These are phyloP conservation scores for Lepilemur septentrionalis DNA, from an alignment of 2,797 vertebrate species.

Conservation along the genomic window DNA sequence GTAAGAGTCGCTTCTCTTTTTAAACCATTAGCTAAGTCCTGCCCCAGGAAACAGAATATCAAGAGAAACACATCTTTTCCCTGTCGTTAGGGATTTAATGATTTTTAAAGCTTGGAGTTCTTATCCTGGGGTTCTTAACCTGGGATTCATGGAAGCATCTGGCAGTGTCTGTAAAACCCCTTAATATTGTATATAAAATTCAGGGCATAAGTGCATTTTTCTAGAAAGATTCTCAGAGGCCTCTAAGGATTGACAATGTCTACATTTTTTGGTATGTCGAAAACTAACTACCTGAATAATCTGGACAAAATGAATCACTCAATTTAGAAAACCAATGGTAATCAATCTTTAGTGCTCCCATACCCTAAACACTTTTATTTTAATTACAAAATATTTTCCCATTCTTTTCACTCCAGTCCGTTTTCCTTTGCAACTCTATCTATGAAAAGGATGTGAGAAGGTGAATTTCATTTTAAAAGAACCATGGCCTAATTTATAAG, in stretches of 20 bases:
- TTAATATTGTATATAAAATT: background rate
- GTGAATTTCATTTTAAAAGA: slow-evolving; percentile 3
- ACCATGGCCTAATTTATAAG: background rate
- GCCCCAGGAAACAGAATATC: background rate
- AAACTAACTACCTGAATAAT: background rate
- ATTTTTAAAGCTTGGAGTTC: background rate
- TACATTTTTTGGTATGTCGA: background rate
- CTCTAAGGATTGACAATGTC: background rate
- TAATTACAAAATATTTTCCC: background rate
- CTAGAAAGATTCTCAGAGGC: background rate
- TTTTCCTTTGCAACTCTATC: background rate
- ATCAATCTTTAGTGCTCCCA: background rate
- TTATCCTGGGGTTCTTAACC: slow-evolving; percentile 6
- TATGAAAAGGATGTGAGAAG: background rate
- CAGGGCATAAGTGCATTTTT: background rate
- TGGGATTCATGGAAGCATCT: background rate
- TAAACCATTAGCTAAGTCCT: background rate
- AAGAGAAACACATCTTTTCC: background rate
- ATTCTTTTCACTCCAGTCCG: background rate
- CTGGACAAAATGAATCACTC: background rate
- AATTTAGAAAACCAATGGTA: background rate
- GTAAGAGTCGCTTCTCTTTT: background rate
- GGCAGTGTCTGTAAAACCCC: background rate
- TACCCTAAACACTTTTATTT: background rate
- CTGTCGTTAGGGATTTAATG: slow-evolving; percentile 3